Evolutionary conservation across 1,140 invertebrate genomes (phyloP).

Genomic region (Paramacrobiotus metropolitanus): DNA sequence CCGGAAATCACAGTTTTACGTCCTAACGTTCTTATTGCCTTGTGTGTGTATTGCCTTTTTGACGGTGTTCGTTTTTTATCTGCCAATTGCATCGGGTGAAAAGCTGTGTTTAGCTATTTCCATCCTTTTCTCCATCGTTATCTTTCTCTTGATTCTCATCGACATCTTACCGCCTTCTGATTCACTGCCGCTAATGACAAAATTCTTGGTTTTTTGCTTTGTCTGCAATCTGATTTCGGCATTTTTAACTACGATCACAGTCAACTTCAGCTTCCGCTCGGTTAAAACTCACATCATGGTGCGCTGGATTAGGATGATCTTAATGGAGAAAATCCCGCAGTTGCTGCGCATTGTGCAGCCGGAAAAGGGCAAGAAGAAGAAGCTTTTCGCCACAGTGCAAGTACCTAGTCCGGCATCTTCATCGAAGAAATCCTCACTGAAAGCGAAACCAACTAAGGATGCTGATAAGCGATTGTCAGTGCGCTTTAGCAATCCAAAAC

Average conservation of each 20-base stretch:
- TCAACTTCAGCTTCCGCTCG: neutral
- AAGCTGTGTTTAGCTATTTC: slow-evolving; percentile 16
- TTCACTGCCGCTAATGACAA: neutral
- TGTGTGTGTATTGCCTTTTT: slow-evolving; percentile 95
- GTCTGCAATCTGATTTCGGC: neutral
- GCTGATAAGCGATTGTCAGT: neutral
- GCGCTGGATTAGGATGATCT: neutral
- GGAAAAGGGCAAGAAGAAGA: neutral
- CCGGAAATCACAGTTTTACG: slow-evolving; percentile 94
- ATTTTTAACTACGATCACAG: neutral
- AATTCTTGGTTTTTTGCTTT: neutral
- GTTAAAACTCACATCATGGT: neutral
- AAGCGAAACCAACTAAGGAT: neutral
- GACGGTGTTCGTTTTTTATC: slow-evolving; percentile 89
- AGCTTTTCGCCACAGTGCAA: neutral
- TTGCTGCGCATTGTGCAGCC: neutral
- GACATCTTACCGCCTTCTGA: neutral
- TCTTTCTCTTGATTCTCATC: neutral
- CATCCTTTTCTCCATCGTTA: slow-evolving; percentile 2
- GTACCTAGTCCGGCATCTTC: neutral
- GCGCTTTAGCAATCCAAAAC: neutral
- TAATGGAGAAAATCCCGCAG: neutral
- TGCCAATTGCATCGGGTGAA: slow-evolving; percentile 47
- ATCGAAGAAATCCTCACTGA: neutral
- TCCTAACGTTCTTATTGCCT: slow-evolving; percentile 92